Conservation (phyloP, 1,140 invertebrate genomes). For the Aphis craccivora region DNA sequence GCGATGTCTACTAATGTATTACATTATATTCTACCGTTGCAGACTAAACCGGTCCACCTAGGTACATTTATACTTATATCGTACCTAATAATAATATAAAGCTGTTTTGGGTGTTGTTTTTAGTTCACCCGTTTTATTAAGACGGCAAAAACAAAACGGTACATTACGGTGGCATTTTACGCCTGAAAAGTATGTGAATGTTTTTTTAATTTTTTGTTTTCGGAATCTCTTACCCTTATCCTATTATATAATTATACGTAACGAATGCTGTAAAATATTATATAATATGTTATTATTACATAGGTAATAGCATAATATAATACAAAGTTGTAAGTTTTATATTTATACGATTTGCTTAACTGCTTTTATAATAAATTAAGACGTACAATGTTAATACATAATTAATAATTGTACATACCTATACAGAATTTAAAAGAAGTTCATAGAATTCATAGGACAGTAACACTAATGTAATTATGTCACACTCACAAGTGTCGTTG, state of each 20-base stretch:
- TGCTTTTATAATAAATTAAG: neutral
- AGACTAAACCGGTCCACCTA: neutral
- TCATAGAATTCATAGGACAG: too few relatives aligned
- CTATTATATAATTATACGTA: neutral
- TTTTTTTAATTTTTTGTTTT: neutral
- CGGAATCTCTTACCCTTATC: neutral
- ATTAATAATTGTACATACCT: too few relatives aligned
- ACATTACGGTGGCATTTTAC: neutral
- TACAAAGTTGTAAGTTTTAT: neutral
- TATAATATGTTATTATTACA: neutral
- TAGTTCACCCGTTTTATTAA: neutral
- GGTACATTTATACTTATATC: neutral
- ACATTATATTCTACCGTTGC: neutral
- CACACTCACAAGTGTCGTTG: too few relatives aligned
- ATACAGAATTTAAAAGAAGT: too few relatives aligned
- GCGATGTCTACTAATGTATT: neutral
- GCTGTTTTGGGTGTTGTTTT: neutral
- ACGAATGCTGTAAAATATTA: neutral
- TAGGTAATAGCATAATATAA: neutral
- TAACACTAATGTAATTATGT: too few relatives aligned
- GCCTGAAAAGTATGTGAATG: slow-evolving; percentile 13
- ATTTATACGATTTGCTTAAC: neutral
- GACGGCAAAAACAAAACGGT: neutral
- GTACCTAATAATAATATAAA: neutral
- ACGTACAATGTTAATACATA: neutral